Percentiles rank a stretch among this genome's conserved stretches.
These are phyloP conservation scores for Aphelinus atriplicis DNA, from an alignment of 1,140 invertebrate genomes.

Conservation along the genomic window DNA sequence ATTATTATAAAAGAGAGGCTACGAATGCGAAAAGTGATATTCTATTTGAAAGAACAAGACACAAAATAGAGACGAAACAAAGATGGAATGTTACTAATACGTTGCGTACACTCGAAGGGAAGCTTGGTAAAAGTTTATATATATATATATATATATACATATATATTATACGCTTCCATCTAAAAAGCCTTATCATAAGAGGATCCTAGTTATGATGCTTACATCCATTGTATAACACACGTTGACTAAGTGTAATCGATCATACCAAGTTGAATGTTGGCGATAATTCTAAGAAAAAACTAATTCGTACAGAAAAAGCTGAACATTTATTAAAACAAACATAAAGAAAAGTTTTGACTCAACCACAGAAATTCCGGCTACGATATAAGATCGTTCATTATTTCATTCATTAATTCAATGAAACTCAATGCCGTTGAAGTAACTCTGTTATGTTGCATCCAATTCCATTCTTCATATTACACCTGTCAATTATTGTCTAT, in stretches of 20 bases:
- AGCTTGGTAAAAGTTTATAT: slow-evolving; percentile 17
- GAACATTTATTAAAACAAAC: slow-evolving; percentile 6
- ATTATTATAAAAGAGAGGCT: slow-evolving; percentile 7
- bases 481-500: too few species aligned
- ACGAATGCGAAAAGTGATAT: neutral
- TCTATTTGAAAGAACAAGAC: neutral
- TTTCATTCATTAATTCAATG: slow-evolving; percentile 8
- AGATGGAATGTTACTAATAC: slow-evolving; percentile 1
- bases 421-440: slow-evolving; percentile 28
- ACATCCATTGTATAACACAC: slow-evolving; percentile 43
- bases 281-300: slow-evolving; percentile 33
- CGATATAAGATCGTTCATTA: slow-evolving; percentile 18
- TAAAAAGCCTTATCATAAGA: slow-evolving; percentile 55
- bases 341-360: slow-evolving; percentile 12
- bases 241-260: slow-evolving; percentile 44
- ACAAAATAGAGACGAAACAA: neutral
- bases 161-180: slow-evolving; percentile 55
- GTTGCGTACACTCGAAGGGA: slow-evolving; percentile 14
- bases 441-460: slow-evolving; percentile 32
- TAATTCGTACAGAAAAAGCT: slow-evolving; percentile 7
- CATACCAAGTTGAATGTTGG: slow-evolving; percentile 39
- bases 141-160: too few species aligned
- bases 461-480: slow-evolving; percentile 1
- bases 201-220: slow-evolving; percentile 49
- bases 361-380: slow-evolving; percentile 31